A percentile compares a stretch with the other conserved stretches of the same genome.
Conservation (phyloP, 2,797 vertebrate species). For the Ctenochaetus hawaiiensis region DNA sequence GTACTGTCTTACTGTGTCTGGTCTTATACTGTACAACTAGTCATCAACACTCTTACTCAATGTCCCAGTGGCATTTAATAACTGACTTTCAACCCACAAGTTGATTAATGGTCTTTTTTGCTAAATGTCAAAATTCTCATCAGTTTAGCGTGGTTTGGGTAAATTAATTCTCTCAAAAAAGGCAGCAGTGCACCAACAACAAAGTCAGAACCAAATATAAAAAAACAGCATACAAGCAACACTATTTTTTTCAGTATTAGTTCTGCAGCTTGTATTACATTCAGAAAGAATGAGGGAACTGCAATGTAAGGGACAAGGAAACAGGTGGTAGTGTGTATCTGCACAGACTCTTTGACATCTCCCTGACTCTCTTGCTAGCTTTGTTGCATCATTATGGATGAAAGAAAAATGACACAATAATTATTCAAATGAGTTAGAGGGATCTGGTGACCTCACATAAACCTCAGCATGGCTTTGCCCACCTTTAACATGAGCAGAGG, state of each 20-base stretch:
- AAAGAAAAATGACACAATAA: too few relatives aligned
- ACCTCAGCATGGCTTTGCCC: too few relatives aligned
- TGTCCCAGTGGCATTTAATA: conserved; percentile 68
- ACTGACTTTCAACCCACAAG: conserved; percentile 37
- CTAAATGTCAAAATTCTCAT: conserved; percentile 73
- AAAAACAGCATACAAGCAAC: background rate
- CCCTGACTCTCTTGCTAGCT: too few relatives aligned
- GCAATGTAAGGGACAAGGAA: too few relatives aligned
- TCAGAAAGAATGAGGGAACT: background rate
- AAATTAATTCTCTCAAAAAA: conserved; percentile 7
- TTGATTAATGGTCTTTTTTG: conserved; percentile 62
- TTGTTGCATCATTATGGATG: too few relatives aligned
- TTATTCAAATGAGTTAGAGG: too few relatives aligned
- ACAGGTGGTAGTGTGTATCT: too few relatives aligned
- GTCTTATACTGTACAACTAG: conserved; percentile 5
- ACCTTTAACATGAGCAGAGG: too few relatives aligned
- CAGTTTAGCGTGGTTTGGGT: conserved; percentile 35
- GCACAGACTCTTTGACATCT: too few relatives aligned
- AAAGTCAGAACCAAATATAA: background rate
- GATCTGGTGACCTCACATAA: too few relatives aligned
- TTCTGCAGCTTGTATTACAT: background rate
- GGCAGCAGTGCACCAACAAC: background rate
- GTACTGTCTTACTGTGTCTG: background rate
- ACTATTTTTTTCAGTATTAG: background rate
- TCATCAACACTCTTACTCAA: conserved; percentile 58